These are phyloP conservation scores for Manis pentadactyla DNA, from an alignment of 2,797 vertebrate genomes.

Conservation along the genomic window DNA sequence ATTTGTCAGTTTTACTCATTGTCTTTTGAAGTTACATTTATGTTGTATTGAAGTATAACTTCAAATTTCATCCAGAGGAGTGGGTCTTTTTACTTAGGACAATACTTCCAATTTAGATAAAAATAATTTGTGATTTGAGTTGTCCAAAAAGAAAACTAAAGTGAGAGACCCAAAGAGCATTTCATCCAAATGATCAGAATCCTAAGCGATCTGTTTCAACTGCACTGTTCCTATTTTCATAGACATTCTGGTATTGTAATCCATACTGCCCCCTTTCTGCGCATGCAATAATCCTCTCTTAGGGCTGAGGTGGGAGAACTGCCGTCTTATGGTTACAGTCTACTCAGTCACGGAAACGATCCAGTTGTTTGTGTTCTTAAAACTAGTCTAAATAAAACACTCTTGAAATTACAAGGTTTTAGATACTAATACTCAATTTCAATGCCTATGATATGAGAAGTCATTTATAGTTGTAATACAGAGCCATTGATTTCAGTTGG, in stretches of 20 bases:
- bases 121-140: conserved; percentile 17
- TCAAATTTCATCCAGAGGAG: not conserved
- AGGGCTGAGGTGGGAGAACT: not conserved
- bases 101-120: not conserved
- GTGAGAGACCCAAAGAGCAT: not conserved
- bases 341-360: not conserved
- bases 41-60: conserved; percentile 69
- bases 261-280: not conserved
- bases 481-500: not conserved
- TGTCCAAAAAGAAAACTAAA: conserved; percentile 11
- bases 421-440: conserved; percentile 7
- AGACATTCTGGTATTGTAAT: not conserved
- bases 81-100: not conserved
- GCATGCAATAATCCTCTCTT: not conserved
- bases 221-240: not conserved
- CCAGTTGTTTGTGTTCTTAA: conserved; percentile 63
- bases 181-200: not conserved
- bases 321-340: conserved; percentile 18
- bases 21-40: conserved; percentile 69
- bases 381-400: conserved; percentile 29
- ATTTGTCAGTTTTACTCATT: conserved; percentile 85
- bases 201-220: conserved; percentile 35
- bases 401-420: conserved; percentile 54
- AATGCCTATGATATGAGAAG: conserved; percentile 15
- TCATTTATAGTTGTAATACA: conserved; percentile 10